These are phyloP conservation scores for Parotia lawesii DNA, from an alignment of 2,113 vertebrate species.

Conservation along the genomic window DNA sequence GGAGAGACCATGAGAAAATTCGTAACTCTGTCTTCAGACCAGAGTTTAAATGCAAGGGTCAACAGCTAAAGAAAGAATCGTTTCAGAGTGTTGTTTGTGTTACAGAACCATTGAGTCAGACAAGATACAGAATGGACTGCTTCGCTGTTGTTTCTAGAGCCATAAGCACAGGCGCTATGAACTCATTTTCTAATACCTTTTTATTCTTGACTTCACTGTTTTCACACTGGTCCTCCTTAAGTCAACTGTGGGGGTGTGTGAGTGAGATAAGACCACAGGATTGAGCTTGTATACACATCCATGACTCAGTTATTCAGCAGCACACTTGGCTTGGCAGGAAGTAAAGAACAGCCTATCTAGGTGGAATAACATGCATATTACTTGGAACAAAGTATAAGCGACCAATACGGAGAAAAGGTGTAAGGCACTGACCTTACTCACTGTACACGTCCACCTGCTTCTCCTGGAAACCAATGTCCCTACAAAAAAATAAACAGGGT, in stretches of 20 bases:
- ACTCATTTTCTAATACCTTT: background rate
- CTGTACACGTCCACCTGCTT: background rate
- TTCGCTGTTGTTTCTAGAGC: background rate
- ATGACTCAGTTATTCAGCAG: slow-evolving; percentile 26
- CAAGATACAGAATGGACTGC: background rate
- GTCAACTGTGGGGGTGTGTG: background rate
- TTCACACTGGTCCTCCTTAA: background rate
- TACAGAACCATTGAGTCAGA: background rate
- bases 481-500: background rate
- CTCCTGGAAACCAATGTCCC: background rate
- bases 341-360: background rate
- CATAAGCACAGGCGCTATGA: background rate
- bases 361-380: background rate
- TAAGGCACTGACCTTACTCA: background rate
- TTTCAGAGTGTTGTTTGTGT: background rate
- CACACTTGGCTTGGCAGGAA: background rate
- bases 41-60: background rate
- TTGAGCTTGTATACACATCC: background rate
- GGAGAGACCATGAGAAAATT: background rate
- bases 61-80: background rate
- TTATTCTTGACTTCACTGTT: background rate
- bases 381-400: background rate
- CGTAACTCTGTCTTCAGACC: background rate
- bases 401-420: fast-evolving
- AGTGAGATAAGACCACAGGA: background rate